Base-by-base conservation (phyloP, 2,888 invertebrate species). In the Drosophila anomalata region DNA sequence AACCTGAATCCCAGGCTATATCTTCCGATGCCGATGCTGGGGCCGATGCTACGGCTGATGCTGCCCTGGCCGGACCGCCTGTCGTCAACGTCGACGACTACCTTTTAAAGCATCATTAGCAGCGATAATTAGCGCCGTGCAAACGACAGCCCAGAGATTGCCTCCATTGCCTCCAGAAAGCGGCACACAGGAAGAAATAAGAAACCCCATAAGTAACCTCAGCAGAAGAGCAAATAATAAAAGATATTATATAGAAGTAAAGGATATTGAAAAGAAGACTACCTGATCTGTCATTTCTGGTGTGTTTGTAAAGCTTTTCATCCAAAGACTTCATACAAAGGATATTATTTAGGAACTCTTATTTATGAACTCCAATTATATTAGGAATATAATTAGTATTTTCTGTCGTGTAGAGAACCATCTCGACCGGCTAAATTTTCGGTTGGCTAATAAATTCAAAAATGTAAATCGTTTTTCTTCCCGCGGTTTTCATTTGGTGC, bases 31-130 rank as follows among this genome's bases (percentile, higher is more conserved):
- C 9, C 57, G 68, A 41, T 36, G 17, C 29, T 8, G 2, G 8
- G 8, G 29, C 17, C 54, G 76, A 3, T 51, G 59, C 8, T 55
- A 61, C n/a, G n/a, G 17, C 29, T 29, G 22, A 24, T 44, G 39
- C 39, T 14, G 39, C 17, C 42, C 8, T 14, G 14, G 44, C 20
- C 22, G 77, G 83, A 84, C 81, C 81, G 84, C 84, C 79, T 82
- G 86, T 76, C 80, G 86, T 75, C 86, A 72, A 79, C 83, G 84
- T 75, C 86, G 73, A 79, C 83, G 84, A 87, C 81, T 88, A 84
- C 87, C 84, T 89, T 88, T 89, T 89, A 84, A 87, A 88, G 79
- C 88, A 89, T 87, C 87, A 87, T 87, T 87, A 87, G 89, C 87
- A 79, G 88, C 82, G 87, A 87, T 87, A 87, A 89, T 87, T 87